These are phyloP conservation scores for Caenorhabditis virilis DNA, from an alignment of 2,888 invertebrate genomes.

Conservation along the genomic window DNA sequence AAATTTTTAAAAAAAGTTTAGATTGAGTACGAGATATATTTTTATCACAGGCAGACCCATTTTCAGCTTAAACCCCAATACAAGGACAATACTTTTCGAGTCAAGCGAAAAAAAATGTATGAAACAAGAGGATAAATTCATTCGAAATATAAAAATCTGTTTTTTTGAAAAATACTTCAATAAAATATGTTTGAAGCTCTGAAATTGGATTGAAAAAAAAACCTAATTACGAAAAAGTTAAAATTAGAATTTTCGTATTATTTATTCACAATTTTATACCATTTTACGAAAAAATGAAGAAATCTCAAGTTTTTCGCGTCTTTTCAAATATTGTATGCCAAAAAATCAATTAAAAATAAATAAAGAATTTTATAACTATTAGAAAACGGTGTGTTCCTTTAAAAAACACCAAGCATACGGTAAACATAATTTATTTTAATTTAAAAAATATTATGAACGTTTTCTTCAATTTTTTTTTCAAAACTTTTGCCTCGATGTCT, in stretches of 20 bases:
- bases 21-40: too few relatives aligned
- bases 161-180: neutral
- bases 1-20: too few relatives aligned
- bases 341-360: neutral
- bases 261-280: neutral
- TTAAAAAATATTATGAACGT: slow-evolving; percentile 1
- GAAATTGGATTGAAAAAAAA: neutral
- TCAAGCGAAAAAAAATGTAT: neutral
- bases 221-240: too few relatives aligned
- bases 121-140: neutral
- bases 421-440: too few relatives aligned
- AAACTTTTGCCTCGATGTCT: too few relatives aligned
- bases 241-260: neutral
- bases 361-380: neutral
- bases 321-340: neutral
- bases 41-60: too few relatives aligned
- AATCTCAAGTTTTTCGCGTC: neutral
- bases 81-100: too few relatives aligned
- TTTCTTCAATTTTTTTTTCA: too few relatives aligned
- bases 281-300: neutral
- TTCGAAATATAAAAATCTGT: neutral
- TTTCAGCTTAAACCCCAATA: too few relatives aligned
- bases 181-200: neutral
- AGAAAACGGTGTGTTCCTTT: neutral
- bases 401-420: too few relatives aligned